Base-by-base conservation (phyloP, 2,888 invertebrate species). In the Yponomeuta sedellus region DNA sequence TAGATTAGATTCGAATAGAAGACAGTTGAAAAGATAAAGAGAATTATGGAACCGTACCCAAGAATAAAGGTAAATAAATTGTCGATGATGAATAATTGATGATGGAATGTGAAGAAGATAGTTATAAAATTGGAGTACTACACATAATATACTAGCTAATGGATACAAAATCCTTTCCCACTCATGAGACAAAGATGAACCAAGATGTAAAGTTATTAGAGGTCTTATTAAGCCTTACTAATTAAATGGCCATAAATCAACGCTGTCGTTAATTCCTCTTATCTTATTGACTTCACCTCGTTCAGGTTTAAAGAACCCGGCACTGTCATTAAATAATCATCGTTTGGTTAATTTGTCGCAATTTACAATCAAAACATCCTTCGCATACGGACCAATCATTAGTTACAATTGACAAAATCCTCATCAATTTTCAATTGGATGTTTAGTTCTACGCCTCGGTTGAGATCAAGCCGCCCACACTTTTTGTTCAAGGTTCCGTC, bases 401-500 rank as follows among this genome's bases (percentile, higher is more conserved):
- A 52, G 44, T 40, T 63, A 19, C 52, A 63, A 63, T 63, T 63
- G 63, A 44, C 63, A 19, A 63, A 63, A 63, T 63, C 44, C 44
- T 63, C 63, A 63, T 63, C 63, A 22, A 20, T 63, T 40, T 22
- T 63, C 44, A 40, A 63, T 63, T 44, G 44, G 40, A 44, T 1
- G 63, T 40, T 28, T 11, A 62, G n/a, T 34, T 39, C 61, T 59
- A 61, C 28, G 61, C 20, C 58, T 20, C 58, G 58, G 22, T 62
- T 62, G 39, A 34, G 62, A 2, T 34, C 4, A 2, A 19, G 25
- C 34, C 64, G 28, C 64, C 64, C 64, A 64, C 64, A 25, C 44
- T 61, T 61, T 16, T 22, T 19, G 25, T 57, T 57, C 64, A 64
- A 64, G 64, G 64, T 64, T 22, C 28, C 12, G 25, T 16, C 25